Percentiles rank a stretch among this genome's conserved stretches.
Evolutionary conservation across 2,888 invertebrate genomes (phyloP).

Genomic region (Agrochola circellaris): DNA sequence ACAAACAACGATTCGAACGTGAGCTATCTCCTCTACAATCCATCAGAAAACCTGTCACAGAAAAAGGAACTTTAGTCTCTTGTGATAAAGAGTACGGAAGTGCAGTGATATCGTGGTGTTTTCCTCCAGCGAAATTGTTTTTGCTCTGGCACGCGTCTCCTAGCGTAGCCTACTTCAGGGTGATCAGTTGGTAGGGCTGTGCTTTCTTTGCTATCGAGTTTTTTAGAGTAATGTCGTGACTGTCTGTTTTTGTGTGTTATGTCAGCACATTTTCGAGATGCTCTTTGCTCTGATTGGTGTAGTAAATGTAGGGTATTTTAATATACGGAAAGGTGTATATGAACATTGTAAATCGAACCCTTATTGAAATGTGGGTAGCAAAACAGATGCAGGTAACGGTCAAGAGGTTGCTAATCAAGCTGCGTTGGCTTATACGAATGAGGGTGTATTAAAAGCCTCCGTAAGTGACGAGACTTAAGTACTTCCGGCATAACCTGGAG

Average conservation of each 20-base stretch:
- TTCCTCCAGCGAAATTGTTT: conserved; percentile 82
- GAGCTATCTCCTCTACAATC: conserved; percentile 74
- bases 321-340: background rate
- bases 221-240: conserved; percentile 52
- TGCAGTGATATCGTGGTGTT: conserved; percentile 67
- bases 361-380: background rate
- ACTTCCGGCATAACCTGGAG: background rate
- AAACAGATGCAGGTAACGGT: conserved; percentile 48
- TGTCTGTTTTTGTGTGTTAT: conserved; percentile 29
- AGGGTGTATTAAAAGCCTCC: conserved; percentile 36
- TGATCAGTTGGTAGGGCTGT: conserved; percentile 76
- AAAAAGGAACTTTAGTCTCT: conserved; percentile 56
- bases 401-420: conserved; percentile 26
- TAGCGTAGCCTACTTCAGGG: conserved; percentile 76
- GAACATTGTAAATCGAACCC: conserved; percentile 1
- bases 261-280: background rate
- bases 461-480: conserved; percentile 14
- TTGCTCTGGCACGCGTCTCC: conserved; percentile 83
- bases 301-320: background rate
- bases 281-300: background rate
- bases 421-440: conserved; percentile 29
- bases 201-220: conserved; percentile 55
- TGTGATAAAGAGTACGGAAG: conserved; percentile 49
- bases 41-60: conserved; percentile 10
- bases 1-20: conserved; percentile 84